Percentiles rank a stretch among this genome's conserved stretches.
phyloP scores from a whole-genome alignment of 2,113 vertebrate genomes.

The Oreocharis arfaki region DNA sequence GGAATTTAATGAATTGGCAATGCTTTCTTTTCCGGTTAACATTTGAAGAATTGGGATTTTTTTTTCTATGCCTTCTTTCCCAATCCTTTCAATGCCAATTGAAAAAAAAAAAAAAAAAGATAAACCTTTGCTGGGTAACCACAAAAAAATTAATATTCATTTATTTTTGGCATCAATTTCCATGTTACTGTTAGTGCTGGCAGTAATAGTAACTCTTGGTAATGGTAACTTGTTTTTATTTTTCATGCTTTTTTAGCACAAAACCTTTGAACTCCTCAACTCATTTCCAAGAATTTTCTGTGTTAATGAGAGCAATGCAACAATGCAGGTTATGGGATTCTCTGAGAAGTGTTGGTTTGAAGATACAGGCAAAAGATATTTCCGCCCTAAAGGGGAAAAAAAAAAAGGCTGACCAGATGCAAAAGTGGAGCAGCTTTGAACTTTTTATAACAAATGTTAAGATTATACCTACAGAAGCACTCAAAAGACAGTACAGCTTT shows the following conservation, averaged over 20 bases:
- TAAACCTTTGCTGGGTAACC: neutral
- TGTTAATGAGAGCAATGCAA: neutral
- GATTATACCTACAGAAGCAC: neutral
- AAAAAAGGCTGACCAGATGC: neutral
- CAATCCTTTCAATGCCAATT: neutral
- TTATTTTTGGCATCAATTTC: neutral
- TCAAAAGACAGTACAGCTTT: neutral
- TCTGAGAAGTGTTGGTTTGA: neutral
- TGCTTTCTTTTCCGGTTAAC: neutral
- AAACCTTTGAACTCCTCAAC: neutral
- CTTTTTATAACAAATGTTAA: neutral
- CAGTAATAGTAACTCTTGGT: neutral
- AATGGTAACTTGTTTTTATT: neutral
- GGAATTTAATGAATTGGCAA: neutral
- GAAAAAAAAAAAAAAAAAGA: neutral
- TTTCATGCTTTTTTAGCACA: neutral
- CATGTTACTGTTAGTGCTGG: neutral
- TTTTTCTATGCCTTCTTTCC: neutral
- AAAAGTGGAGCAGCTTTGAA: neutral
- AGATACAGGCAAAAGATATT: neutral
- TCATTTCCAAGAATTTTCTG: neutral
- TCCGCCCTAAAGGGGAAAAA: neutral
- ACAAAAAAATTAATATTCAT: neutral
- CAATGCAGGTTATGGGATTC: neutral
- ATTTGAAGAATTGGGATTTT: rapidly evolving